phyloP scores from a whole-genome alignment of 2,797 vertebrate genomes.

The Pangasius djambal region DNA sequence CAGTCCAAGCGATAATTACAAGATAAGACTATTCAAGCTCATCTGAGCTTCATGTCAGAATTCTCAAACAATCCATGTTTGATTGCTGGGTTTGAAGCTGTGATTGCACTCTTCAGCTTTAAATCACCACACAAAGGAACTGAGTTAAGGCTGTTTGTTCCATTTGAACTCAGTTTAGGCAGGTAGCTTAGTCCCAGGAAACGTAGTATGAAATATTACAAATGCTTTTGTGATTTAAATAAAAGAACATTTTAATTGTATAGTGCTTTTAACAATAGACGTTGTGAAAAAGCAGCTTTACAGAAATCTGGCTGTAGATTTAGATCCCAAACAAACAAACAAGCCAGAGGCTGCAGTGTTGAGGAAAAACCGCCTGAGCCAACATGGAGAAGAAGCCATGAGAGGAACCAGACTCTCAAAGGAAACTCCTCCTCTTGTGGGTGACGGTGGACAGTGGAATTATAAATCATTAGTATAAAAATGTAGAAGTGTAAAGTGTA shows the following conservation, averaged over 20 bases:
- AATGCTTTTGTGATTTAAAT: neutral
- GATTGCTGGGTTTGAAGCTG: conserved; percentile 17
- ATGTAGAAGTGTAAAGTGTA: neutral
- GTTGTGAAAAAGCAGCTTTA: neutral
- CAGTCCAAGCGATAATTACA: conserved; percentile 2
- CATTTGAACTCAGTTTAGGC: neutral
- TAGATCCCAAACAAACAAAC: neutral
- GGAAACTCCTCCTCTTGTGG: neutral
- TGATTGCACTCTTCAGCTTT: neutral
- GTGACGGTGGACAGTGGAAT: neutral
- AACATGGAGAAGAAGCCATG: neutral
- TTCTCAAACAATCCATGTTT: neutral
- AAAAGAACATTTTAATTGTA: neutral
- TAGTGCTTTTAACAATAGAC: neutral
- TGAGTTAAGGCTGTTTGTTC: conserved; percentile 3
- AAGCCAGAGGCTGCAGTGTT: neutral
- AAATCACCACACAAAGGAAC: neutral
- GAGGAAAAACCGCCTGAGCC: neutral
- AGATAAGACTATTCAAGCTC: neutral
- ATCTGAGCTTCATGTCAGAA: conserved; percentile 18
- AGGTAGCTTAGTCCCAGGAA: neutral
- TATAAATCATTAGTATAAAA: neutral
- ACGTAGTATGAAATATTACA: neutral
- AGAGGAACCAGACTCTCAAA: neutral
- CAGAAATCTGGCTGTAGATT: neutral